Conservation (phyloP, 92 coral and sea anemone genomes). For the Galaxea fascicularis region DNA sequence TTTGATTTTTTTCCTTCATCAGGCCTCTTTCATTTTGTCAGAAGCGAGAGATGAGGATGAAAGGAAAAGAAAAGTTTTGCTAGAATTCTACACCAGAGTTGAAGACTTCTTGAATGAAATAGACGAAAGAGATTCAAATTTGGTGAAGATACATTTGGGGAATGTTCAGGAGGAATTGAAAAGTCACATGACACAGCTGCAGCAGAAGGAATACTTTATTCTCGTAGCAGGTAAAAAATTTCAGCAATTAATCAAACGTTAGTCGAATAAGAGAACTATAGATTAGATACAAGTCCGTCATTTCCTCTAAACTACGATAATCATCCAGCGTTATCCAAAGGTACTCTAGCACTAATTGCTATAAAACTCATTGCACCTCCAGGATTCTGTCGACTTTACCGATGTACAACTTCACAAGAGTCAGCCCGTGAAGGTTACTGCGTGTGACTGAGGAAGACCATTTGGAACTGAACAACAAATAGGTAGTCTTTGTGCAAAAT, state of each 20-base stretch:
- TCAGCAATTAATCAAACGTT: neutral
- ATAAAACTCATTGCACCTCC: too few relatives aligned
- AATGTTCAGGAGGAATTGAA: neutral
- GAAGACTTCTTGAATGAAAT: neutral
- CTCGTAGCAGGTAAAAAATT: constrained; percentile 5
- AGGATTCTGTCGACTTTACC: too few relatives aligned
- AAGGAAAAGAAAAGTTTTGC: neutral
- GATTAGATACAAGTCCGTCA: too few relatives aligned
- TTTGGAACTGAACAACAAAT: too few relatives aligned
- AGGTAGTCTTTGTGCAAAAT: too few relatives aligned
- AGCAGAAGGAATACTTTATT: constrained; percentile 27
- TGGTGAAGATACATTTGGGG: neutral
- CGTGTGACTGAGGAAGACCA: too few relatives aligned
- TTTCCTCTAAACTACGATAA: too few relatives aligned
- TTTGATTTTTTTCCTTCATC: neutral
- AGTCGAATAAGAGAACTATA: too few relatives aligned
- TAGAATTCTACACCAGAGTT: neutral
- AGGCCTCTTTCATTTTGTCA: constrained; percentile 1
- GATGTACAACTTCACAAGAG: too few relatives aligned
- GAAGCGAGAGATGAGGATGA: neutral
- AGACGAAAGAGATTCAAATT: neutral
- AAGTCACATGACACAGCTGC: neutral
- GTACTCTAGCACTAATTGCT: too few relatives aligned
- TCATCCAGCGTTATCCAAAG: too few relatives aligned
- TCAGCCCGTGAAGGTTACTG: too few relatives aligned